Evolutionary conservation across 2,888 invertebrate genomes (phyloP), one percentile per base, ranked within the genome.

Genomic region (Serrognathus titanus): DNA sequence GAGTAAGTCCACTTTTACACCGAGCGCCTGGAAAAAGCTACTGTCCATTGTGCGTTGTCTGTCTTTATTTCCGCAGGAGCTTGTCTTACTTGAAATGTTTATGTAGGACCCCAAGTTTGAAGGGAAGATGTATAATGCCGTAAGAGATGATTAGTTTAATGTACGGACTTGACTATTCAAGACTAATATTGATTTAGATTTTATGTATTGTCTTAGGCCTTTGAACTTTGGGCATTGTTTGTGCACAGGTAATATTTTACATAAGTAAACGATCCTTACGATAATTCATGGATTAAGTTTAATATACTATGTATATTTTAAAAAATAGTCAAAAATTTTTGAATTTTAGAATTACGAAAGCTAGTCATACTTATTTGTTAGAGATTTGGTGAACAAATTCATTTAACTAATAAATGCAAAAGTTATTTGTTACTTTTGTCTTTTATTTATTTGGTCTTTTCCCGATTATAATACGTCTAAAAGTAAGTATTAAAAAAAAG

Each of bases 101-200:
- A 68, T 65, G 62, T 65, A 69, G 69, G 51, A 43, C 40, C 50
- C 16, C 38, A 56, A 48, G 51, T 51, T 56, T 56, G 47, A 46
- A 46, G 40, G 36, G 39, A 37, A 20, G 39, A 68, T 69, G 66
- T 67, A 69, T 71, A 70, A 69, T 68, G 67, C 69, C 66, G 69
- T 70, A 70, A 69, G 69, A 69, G 70, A 69, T 71, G 71, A 73
- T 72, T 72, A 71, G 69, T 71, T 69, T 69, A 71, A 72, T 72
- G 71, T 69, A 68, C 65, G 68, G 67, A 66, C 69, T 67, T 67
- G 68, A 68, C 69, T 66, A 66, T 66, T 66, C 67, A 63, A 64
- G 68, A 69, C 46, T 68, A 71, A 72, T 73, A 73, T 73, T 73
- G 72, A 71, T 73, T 73, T 68, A 71, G 68, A 70, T 71, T 71